Evolutionary conservation across 2,888 invertebrate genomes (phyloP), one percentile per base, ranked within the genome.

Genomic region (Cryptophagus acutangulus): DNA sequence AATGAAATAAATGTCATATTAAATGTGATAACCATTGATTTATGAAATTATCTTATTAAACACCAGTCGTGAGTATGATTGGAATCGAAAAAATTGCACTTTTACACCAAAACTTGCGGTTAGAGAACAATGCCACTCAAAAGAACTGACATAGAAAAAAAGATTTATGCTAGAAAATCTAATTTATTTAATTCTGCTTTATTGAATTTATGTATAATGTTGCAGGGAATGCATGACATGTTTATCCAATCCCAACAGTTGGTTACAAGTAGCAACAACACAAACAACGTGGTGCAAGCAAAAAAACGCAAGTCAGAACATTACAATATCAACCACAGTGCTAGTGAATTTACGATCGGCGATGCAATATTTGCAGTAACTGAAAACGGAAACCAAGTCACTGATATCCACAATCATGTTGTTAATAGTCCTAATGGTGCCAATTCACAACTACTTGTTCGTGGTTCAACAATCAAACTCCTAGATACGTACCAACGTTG

Each of bases 161-260:
- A n/a, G n/a, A n/a, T n/a, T n/a, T n/a, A n/a, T n/a, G n/a, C n/a
- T n/a, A n/a, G n/a, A n/a, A n/a, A n/a, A n/a, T n/a, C n/a, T n/a
- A n/a, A n/a, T n/a, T n/a, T n/a, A n/a, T n/a, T n/a, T n/a, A n/a
- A n/a, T n/a, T n/a, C n/a, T n/a, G n/a, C n/a, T n/a, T n/a, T n/a
- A n/a, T n/a, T n/a, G n/a, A n/a, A n/a, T n/a, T n/a, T n/a, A n/a
- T n/a, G n/a, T n/a, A n/a, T n/a, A 45, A 70, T 51, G 41, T 73
- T 74, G 15, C 73, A 86, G 85, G 83, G 83, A 82, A 82, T 82
- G 83, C 84, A 79, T 84, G 85, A 84, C 84, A 86, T 85, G 85
- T 85, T 82, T 82, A 82, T 82, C 76, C 77, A 75, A 74, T 74
- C 76, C 72, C 77, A 77, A 65, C 75, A 75, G 66, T 61, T 67